These are phyloP conservation scores for Gnatocerus cornutus DNA, from an alignment of 2,888 invertebrate species.

Conservation along the genomic window DNA sequence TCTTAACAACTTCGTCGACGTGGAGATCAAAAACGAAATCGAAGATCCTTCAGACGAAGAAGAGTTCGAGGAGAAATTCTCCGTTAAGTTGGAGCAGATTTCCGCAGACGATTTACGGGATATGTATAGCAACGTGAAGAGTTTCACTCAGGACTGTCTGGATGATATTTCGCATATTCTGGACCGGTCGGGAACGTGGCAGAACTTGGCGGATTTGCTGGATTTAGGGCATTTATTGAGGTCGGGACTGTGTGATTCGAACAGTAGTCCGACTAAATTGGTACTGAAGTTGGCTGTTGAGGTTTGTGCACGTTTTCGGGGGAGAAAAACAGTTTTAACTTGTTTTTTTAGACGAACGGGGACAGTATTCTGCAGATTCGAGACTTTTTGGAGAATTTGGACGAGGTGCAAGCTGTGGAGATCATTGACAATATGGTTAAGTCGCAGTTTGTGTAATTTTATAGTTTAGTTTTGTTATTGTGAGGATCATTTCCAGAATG, in stretches of 20 bases:
- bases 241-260: slow-evolving; percentile 71
- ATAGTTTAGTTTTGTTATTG: slow-evolving; percentile 13
- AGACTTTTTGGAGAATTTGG: slow-evolving; percentile 67
- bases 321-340: too few species aligned
- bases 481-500: neutral
- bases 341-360: slow-evolving; percentile 59
- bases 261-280: slow-evolving; percentile 73
- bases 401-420: slow-evolving; percentile 67
- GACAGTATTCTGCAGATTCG: slow-evolving; percentile 64
- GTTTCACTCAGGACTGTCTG: slow-evolving; percentile 66
- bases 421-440: slow-evolving; percentile 65
- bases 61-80: slow-evolving; percentile 61
- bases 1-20: slow-evolving; percentile 71
- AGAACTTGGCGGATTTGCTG: slow-evolving; percentile 73
- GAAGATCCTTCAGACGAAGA: slow-evolving; percentile 66
- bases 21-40: slow-evolving; percentile 73
- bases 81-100: slow-evolving; percentile 59
- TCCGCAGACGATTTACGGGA: slow-evolving; percentile 63
- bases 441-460: slow-evolving; percentile 37
- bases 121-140: slow-evolving; percentile 56
- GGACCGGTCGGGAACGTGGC: slow-evolving; percentile 76
- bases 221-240: slow-evolving; percentile 71
- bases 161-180: slow-evolving; percentile 72
- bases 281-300: slow-evolving; percentile 76
- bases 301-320: slow-evolving; percentile 56